phyloP scores from a whole-genome alignment of 2,888 invertebrate genomes.

The Erebia ligea region DNA sequence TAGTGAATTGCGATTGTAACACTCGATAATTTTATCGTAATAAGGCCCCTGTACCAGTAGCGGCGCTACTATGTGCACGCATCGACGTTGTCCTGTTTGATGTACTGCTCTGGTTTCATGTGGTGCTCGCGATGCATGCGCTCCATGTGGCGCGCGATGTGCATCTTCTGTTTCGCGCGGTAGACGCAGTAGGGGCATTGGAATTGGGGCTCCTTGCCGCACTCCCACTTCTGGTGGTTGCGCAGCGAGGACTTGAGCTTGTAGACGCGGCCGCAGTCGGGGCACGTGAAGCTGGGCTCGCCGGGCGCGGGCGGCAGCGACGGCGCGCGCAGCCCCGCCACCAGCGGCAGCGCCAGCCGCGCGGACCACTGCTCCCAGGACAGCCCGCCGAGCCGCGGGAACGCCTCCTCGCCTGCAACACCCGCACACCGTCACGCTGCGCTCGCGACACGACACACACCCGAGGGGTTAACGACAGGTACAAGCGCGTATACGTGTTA shows the following conservation, averaged over 20 bases:
- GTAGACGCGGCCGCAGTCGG: conserved; percentile 92
- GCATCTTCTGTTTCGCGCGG: conserved; percentile 93
- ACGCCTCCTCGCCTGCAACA: conserved; percentile 82
- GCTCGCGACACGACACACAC: conserved; percentile 51
- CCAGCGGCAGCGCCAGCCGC: conserved; percentile 88
- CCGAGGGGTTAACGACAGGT: conserved; percentile 68
- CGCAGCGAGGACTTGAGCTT: conserved; percentile 93
- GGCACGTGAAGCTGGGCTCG: conserved; percentile 86
- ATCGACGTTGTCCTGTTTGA: conserved; percentile 80
- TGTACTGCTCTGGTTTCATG: conserved; percentile 76
- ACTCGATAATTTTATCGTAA: too few relatives aligned
- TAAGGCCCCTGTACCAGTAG: too few relatives aligned
- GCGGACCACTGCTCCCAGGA: conserved; percentile 90
- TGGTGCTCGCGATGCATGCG: conserved; percentile 89
- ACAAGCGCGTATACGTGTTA: conserved; percentile 73
- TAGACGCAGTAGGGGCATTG: conserved; percentile 93
- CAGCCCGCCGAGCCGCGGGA: conserved; percentile 86
- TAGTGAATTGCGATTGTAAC: too few relatives aligned
- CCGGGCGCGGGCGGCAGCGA: conserved; percentile 61
- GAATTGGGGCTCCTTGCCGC: conserved; percentile 92
- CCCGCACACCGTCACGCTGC: conserved; percentile 51
- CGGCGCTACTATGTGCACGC: conserved; percentile 68
- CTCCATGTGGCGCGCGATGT: conserved; percentile 92
- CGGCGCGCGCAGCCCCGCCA: conserved; percentile 80
- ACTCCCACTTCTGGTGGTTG: conserved; percentile 94